Evolutionary conservation across 2,113 vertebrate genomes (phyloP), one percentile per base, ranked within the genome.

Genomic region (Cheilinus undulatus): DNA sequence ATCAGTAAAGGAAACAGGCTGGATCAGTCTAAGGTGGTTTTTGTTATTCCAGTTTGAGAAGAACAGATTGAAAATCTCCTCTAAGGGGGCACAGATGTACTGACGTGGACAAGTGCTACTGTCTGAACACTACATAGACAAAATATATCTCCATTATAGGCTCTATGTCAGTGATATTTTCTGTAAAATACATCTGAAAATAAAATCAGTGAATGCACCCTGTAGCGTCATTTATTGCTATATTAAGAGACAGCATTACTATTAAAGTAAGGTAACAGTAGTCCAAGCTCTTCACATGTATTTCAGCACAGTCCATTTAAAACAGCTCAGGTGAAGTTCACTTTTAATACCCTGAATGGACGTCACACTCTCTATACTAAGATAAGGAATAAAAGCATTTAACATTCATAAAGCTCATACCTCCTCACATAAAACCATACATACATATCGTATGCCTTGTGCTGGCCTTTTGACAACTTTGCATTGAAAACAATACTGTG

Each of bases 21-120:
- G 62, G 86, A 76, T 84, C 51, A 78, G 82, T 81, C 57, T 75
- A 62, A 14, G 22, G 38, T 48, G 79, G 67, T 78, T 79, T 80
- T 63, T 50, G 38, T 51, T 20, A 48, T 42, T 38, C 73, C 45
- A 49, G 76, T 65, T 73, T 51, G 30, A 53, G 20, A 48, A 77
- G 68, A 22, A 40, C 42, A 43, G 83, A 82, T 30, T 53, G 17
- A 32, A 32, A 32, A 32, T 32, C 30, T 32, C 7, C 10, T 32
- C 30, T 32, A 38, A 68, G 9, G 27, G 40, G 48, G 2, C n/a
- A 23, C 26, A 51, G 7, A 6, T 30, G 3, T 34, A 61, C 15
- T 40, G 0, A 34, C 14, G 36, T 51, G 34, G 38, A 40, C 38
- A 19, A 26, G 26, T 26, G 17, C 2, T 22, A 24, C 26, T 34